Base-by-base conservation (phyloP, 2,797 vertebrate genomes). In the Phalanger gymnotis region DNA sequence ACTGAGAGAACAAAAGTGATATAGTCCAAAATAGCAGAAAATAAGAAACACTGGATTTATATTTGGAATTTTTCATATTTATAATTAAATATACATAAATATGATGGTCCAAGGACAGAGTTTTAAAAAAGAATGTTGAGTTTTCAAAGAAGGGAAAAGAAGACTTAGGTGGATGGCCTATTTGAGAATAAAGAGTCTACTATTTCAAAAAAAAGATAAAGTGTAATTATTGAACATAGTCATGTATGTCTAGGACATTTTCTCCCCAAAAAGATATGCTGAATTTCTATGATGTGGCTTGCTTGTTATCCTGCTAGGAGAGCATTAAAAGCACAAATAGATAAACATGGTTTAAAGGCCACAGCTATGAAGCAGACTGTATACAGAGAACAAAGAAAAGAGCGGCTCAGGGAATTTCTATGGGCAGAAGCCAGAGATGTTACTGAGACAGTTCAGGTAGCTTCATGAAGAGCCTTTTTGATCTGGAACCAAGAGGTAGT, bases 241-340 rank as follows among this genome's bases (percentile, higher is more conserved):
- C 22, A 47, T 87, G 47, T 87, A 87, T 81, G 73, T 47, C 40
- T 19, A 7, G 40, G 40, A 87, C 40, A 47, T 87, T 87, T 87
- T 87, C 34, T 47, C 40, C 40, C 73, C n/a, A 47, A 47, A 87
- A 47, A 40, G 22, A 47, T 27, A 11, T 87, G 22, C 40, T 87
- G 73, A 47, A 25, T 87, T 87, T 27, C 40, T 87, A 11, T 47
- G 73, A 87, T 87, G n/a, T 81, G 73, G 40, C 22, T 81, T 92
- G 89, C 9, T 90, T 57, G 95, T 56, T 40, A 61, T 53, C 92
- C 12, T 90, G 16, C 28, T 90, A 30, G 47, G 87, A 95, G 96
- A 93, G n/a, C 40, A 47, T 61, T 91, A 57, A 90, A 94, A 92
- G 87, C 5, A 19, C 14, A 54, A 93, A 87, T 61, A 73, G 31